Percentiles rank a stretch among this genome's conserved stretches.
Conservation (phyloP, 2,113 vertebrate genomes). For the Sorex fumeus region DNA sequence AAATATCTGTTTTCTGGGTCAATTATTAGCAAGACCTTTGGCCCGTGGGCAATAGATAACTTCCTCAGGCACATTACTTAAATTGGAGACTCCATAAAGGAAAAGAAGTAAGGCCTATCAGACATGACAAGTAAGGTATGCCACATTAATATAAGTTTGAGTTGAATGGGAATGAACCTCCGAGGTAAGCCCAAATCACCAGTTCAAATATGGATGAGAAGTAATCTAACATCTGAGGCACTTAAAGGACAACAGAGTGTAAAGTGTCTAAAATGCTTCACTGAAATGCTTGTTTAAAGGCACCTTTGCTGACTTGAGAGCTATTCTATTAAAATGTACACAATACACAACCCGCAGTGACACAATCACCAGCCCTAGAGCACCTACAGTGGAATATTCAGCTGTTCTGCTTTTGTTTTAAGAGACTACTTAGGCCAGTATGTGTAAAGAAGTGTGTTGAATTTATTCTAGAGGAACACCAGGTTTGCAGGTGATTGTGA, state of each 20-base stretch:
- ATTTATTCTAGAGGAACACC: too few relatives aligned
- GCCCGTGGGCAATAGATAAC: conserved; percentile 85
- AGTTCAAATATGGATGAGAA: conserved; percentile 75
- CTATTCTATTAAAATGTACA: not conserved
- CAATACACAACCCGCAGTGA: not conserved
- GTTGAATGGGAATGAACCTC: conserved; percentile 83
- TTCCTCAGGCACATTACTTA: conserved; percentile 89
- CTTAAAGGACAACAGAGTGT: conserved; percentile 28
- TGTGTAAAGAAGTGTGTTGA: too few relatives aligned
- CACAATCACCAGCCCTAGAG: not conserved
- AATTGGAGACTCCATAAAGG: conserved; percentile 87
- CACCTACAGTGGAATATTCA: not conserved
- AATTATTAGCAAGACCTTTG: conserved; percentile 81
- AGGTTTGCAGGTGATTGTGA: too few relatives aligned
- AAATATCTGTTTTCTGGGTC: conserved; percentile 85
- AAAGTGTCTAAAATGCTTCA: conserved; percentile 34
- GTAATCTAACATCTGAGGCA: conserved; percentile 14
- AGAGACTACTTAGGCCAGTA: too few relatives aligned
- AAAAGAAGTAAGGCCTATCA: conserved; percentile 82
- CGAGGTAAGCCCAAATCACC: conserved; percentile 78
- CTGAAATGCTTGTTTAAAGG: not conserved
- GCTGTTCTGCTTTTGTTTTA: not conserved
- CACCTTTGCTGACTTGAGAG: conserved; percentile 2
- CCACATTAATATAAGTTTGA: conserved; percentile 59
- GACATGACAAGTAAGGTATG: conserved; percentile 80